Percentiles rank a stretch among this genome's conserved stretches.
Evolutionary conservation across 2,113 vertebrate genomes (phyloP).

Genomic region (Australoheros scitulus): DNA sequence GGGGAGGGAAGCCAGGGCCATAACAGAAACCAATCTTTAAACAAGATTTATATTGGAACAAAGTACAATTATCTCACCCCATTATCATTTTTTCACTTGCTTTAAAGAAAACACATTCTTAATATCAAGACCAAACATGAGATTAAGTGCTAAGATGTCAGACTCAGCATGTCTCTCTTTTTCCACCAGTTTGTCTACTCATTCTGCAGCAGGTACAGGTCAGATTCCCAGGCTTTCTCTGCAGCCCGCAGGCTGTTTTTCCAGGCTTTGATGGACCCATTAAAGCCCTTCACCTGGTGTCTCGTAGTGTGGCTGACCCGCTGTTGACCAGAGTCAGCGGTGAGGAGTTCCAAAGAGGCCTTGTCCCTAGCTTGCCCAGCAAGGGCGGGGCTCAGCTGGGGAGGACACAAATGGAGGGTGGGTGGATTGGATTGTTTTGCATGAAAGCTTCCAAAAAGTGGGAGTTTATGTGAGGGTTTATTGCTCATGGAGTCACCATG

Average conservation of each 20-base stretch:
- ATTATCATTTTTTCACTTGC: slow-evolving; percentile 21
- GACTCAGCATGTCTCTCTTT: slow-evolving; percentile 25
- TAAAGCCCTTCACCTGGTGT: slow-evolving; percentile 55
- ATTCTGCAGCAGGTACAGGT: slow-evolving; percentile 11
- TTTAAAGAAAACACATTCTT: neutral
- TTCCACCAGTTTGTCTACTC: slow-evolving; percentile 19
- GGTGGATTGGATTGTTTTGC: neutral
- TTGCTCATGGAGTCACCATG: neutral
- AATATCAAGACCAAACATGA: neutral
- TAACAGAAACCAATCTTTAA: slow-evolving; percentile 9
- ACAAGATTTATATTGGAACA: slow-evolving; percentile 45
- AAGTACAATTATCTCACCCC: slow-evolving; percentile 31
- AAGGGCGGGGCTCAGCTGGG: slow-evolving; percentile 38
- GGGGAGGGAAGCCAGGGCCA: neutral
- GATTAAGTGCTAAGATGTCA: slow-evolving; percentile 34
- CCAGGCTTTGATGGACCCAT: slow-evolving; percentile 42
- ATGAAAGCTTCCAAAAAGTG: neutral
- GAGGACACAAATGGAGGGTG: neutral
- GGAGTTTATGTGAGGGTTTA: neutral
- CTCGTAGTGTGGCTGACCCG: slow-evolving; percentile 45
- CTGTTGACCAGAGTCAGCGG: slow-evolving; percentile 46
- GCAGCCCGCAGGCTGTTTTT: slow-evolving; percentile 40
- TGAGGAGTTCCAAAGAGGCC: slow-evolving; percentile 48
- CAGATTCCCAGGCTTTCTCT: slow-evolving; percentile 37
- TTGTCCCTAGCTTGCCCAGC: slow-evolving; percentile 7